Evolutionary conservation across 1,140 invertebrate species (phyloP).

Genomic region (Steinernema feltiae): DNA sequence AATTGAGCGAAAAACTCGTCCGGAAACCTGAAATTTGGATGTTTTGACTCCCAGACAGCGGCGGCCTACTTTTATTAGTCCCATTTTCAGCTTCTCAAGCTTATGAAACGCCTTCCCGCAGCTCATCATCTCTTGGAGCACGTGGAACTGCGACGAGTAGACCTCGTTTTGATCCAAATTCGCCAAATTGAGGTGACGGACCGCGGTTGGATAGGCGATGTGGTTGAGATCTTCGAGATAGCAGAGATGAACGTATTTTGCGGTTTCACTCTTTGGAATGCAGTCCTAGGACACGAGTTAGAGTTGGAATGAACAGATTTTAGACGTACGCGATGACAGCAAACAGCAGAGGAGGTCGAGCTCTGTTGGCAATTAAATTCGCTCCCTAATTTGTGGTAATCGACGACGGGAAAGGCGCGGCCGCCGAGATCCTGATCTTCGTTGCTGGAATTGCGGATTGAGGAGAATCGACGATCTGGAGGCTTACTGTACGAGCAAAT

Average conservation of each 20-base stretch:
- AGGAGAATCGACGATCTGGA: neutral
- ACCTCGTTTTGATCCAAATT: slow-evolving; percentile 1
- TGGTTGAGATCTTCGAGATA: neutral
- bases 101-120: neutral
- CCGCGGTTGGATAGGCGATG: neutral
- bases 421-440: neutral
- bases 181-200: neutral
- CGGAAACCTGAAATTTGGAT: neutral
- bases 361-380: neutral
- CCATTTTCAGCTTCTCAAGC: neutral
- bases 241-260: neutral
- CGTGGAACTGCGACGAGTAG: neutral
- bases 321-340: neutral
- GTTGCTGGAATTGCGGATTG: neutral
- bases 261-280: neutral
- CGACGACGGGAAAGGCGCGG: neutral
- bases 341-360: neutral
- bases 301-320: neutral
- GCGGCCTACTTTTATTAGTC: neutral
- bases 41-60: neutral
- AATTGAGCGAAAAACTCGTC: neutral
- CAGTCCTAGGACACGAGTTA: neutral
- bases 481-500: neutral
- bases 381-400: neutral
- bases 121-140: neutral